phyloP scores from a whole-genome alignment of 2,888 invertebrate species.

The Bibio marci region DNA sequence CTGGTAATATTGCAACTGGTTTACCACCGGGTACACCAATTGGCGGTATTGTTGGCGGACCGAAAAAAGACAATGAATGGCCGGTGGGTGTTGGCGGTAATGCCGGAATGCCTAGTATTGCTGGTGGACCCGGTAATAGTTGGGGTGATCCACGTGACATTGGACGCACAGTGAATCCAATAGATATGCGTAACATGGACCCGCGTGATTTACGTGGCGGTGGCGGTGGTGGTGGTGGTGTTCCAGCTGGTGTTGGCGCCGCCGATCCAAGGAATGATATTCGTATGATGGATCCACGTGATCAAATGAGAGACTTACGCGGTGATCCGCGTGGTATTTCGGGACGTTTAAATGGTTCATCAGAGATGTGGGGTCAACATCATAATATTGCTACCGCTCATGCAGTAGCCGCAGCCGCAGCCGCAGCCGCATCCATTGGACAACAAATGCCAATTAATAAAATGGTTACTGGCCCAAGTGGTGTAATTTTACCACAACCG shows the following conservation, averaged over 20 bases:
- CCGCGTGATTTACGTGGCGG: constrained; percentile 30
- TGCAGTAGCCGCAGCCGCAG: constrained; percentile 16
- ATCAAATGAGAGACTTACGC: constrained; percentile 42
- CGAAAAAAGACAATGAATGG: constrained; percentile 36
- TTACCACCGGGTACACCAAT: no score
- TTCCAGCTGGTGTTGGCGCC: constrained; percentile 8
- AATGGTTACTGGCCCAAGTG: neutral
- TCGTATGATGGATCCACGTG: constrained; percentile 33
- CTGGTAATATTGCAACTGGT: no score
- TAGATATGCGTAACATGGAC: constrained; percentile 35
- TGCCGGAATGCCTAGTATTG: constrained; percentile 29
- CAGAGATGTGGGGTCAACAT: constrained; percentile 65
- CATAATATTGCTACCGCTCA: constrained; percentile 25
- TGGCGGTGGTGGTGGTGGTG: constrained; percentile 16
- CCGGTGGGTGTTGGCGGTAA: constrained; percentile 19
- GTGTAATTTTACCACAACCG: neutral
- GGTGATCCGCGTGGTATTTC: constrained; percentile 64
- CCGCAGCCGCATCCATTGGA: no score
- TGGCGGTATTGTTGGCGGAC: constrained; percentile 16
- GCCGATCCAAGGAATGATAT: constrained; percentile 25
- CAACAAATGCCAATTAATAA: constrained; percentile 2
- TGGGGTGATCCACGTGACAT: constrained; percentile 43
- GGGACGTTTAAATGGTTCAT: constrained; percentile 62
- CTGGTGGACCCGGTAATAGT: constrained; percentile 20
- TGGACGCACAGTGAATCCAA: constrained; percentile 28